Base-by-base conservation (phyloP, 2,113 vertebrate genomes). In the Strix aluco region DNA sequence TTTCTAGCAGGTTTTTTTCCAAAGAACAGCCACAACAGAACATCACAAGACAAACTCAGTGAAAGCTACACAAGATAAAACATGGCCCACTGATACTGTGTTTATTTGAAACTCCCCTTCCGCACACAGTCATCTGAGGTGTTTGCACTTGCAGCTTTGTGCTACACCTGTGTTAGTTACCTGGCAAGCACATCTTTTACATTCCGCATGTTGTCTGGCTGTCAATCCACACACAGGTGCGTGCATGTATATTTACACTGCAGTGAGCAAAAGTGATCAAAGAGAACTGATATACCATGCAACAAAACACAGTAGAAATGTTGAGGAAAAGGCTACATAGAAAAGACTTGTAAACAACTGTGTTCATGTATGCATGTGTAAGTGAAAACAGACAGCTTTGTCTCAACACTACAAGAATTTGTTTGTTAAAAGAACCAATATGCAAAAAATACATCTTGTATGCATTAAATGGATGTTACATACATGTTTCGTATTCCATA, bases 201-300 rank as follows among this genome's bases (percentile, higher is more conserved):
- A 30, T 92, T 77, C 62, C 40, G 32, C 10, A 1, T 1, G 0
- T 74, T 61, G 17, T 26, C 69, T 91, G 55, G 23, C 54, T 46
- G 27, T 74, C 57, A 19, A 3, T 62, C 19, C 61, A 20, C 47
- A 9, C 15, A 13, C 32, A 38, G 29, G 59, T 62, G 36, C 16
- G 3, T 12, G 16, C 22, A 12, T 2, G 1, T 29, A 5, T 42
- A 51, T 51, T 85, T 57, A 62, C 52, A 51, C 10, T 0, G 0
- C 49, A 52, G 47, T 10, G 65, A 87, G 78, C n/a, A 67, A 10
- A 87, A 52, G 8, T 32, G 16, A 26, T 40, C 34, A 25, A 26
- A 71, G 52, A 59, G 52, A 91, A 40, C 38, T 5, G 18, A n/a
- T 38, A 40, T 2, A 21, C 13, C 47, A 34, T 65, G 57, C 81